Evolutionary conservation across 2,113 vertebrate genomes (phyloP).

Genomic region (Odontophorus gujanensis): DNA sequence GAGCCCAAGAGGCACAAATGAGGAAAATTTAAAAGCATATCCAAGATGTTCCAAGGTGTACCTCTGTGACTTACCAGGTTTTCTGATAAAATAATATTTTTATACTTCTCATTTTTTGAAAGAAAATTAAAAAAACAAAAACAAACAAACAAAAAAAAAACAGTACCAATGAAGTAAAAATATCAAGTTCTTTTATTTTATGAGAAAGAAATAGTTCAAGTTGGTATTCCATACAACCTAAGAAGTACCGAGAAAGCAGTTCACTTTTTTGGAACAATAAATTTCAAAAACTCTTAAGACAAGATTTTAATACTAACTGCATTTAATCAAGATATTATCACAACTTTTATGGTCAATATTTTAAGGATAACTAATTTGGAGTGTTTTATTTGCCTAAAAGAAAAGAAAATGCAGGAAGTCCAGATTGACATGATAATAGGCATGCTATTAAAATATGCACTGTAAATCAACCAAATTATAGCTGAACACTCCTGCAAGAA

Average conservation of each 20-base stretch:
- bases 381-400: constrained; percentile 3
- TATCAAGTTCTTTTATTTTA: background rate
- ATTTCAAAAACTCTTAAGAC: background rate
- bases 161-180: background rate
- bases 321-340: background rate
- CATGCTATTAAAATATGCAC: constrained; percentile 5
- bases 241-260: background rate
- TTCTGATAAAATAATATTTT: background rate
- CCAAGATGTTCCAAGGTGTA: background rate
- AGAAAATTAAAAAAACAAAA: background rate
- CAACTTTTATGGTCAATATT: background rate
- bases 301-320: background rate
- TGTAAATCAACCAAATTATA: constrained; percentile 39
- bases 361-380: background rate
- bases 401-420: constrained; percentile 16
- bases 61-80: background rate
- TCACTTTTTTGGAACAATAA: background rate
- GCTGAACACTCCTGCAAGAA: background rate
- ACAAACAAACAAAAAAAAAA: accelerated
- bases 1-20: background rate
- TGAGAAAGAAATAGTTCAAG: background rate
- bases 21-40: constrained; percentile 6
- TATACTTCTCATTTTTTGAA: background rate
- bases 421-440: constrained; percentile 36
- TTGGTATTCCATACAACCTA: background rate